These are phyloP conservation scores for Glossophaga mutica DNA, from an alignment of 2,797 vertebrate species.

Conservation along the genomic window DNA sequence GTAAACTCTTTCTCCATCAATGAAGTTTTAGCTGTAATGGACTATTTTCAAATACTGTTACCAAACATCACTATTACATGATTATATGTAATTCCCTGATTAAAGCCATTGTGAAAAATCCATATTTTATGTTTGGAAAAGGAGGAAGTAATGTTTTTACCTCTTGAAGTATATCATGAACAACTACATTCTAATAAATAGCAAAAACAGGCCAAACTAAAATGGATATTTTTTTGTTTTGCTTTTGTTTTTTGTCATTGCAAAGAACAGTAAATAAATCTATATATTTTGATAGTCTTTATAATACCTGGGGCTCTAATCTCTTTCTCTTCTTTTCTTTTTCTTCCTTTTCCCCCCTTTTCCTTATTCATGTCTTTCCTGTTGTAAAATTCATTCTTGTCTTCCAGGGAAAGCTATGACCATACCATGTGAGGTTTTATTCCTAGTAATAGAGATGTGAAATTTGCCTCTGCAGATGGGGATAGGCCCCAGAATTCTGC, in stretches of 20 bases:
- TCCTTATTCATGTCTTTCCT: background rate
- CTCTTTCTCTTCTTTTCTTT: background rate
- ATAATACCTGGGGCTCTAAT: background rate
- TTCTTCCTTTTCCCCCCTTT: background rate
- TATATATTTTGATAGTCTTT: background rate
- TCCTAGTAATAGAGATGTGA: background rate
- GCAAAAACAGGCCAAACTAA: background rate
- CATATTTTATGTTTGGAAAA: background rate
- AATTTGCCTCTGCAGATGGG: background rate
- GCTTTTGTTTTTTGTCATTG: background rate
- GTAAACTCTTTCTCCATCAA: background rate
- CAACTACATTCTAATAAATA: background rate
- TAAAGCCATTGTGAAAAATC: constrained; percentile 1
- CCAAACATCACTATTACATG: background rate
- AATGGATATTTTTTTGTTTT: background rate
- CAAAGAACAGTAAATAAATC: background rate
- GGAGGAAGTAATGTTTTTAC: constrained; percentile 8
- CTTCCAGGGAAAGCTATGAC: background rate
- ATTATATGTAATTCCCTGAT: background rate
- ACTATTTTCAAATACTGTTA: background rate
- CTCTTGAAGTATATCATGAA: background rate
- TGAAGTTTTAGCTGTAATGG: background rate
- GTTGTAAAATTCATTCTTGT: background rate
- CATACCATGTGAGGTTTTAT: background rate
- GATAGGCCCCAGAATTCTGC: background rate